Conservation (phyloP, 2,888 invertebrate genomes). For the Congeria kusceri region DNA sequence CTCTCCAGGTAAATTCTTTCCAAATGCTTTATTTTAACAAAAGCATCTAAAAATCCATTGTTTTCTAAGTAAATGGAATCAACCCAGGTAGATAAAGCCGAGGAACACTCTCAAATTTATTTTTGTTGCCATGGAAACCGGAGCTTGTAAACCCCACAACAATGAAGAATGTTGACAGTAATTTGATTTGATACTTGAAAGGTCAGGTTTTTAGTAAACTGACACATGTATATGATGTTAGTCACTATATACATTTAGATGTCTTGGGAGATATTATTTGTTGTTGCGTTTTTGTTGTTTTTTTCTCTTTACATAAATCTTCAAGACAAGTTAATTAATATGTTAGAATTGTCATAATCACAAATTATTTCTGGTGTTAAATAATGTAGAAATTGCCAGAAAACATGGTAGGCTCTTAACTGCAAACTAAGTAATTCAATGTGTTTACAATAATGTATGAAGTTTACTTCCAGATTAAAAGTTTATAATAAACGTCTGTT, state of each 20-base stretch:
- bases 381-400: too few relatives aligned
- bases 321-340: too few relatives aligned
- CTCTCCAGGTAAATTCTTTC: constrained; percentile 42
- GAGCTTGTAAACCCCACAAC: constrained; percentile 63
- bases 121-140: constrained; percentile 57
- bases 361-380: too few relatives aligned
- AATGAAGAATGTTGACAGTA: constrained; percentile 63
- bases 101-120: constrained; percentile 61
- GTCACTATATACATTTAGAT: neutral
- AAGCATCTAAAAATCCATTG: constrained; percentile 60
- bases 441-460: too few relatives aligned
- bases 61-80: constrained; percentile 58
- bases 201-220: constrained; percentile 37
- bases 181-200: constrained; percentile 41
- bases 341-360: too few relatives aligned
- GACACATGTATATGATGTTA: constrained; percentile 17
- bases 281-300: too few relatives aligned
- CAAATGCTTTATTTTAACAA: constrained; percentile 56
- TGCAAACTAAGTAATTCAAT: too few relatives aligned
- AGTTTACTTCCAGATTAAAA: too few relatives aligned
- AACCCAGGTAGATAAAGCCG: constrained; percentile 56
- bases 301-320: too few relatives aligned
- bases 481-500: too few relatives aligned
- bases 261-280: neutral
- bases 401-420: too few relatives aligned